Base-by-base conservation (phyloP, 1,140 invertebrate species). In the Macrobrachium nipponense region DNA sequence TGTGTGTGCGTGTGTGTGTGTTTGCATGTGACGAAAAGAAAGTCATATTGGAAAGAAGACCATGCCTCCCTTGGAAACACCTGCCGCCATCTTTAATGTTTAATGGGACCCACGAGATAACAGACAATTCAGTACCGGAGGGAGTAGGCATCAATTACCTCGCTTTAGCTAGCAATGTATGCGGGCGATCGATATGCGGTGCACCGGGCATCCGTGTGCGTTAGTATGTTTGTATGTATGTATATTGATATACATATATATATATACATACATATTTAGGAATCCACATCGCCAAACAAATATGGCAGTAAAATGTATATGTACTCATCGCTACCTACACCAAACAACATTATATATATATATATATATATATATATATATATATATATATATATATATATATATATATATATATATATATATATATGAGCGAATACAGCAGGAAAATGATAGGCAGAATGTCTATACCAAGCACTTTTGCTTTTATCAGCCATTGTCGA, bases 341-440 rank as follows among this genome's bases (percentile, higher is more conserved):
- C 27, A 36, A 36, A 36, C 27, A 36, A 36, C n/a, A n/a, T n/a
- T 7, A 73, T 12, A 73, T 44, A 73, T 44, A 73, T 44, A 23
- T 18, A 23, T 44, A 73, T 44, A 73, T 44, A 23, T 27, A 73
- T 44, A 73, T 44, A 23, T 44, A 73, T 44, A 73, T 73, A 73
- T 23, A 73, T 73, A 73, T 23, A 73, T 73, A 73, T 75, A 75
- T 75, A 75, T 75, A 75, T 43, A 75, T 51, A 75, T 27, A 75
- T 75, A 27, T 75, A 66, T 18, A 66, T 66, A 66, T 18, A 66
- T 66, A 66, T 18, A 66, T 66, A 66, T 18, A 66, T 66, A 66
- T 66, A 11, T 66, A 66, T 66, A 66, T 66, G 14, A 6, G 20
- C 14, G 14, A 6, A 5, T 66, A 66, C n/a, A n/a, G n/a, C n/a